A percentile compares a stretch with the other conserved stretches of the same genome.
Conservation (phyloP, 2,888 invertebrate genomes). For the Nemotelus nigrinus region DNA sequence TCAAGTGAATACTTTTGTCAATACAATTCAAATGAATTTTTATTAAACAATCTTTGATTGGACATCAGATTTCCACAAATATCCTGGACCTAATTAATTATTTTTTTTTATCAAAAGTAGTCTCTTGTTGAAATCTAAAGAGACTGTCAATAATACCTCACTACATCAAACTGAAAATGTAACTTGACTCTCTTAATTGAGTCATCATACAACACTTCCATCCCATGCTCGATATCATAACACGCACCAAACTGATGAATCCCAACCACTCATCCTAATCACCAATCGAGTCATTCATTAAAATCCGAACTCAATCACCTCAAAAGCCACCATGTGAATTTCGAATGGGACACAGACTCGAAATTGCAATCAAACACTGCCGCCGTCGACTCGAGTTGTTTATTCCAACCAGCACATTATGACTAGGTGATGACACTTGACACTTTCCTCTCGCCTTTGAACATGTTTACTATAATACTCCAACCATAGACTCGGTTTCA, state of each 20-base stretch:
- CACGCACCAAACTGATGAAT: conserved; percentile 9
- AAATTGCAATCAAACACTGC: conserved; percentile 18
- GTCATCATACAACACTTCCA: background rate
- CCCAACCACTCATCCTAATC: background rate
- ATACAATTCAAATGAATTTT: too few relatives aligned
- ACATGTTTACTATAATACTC: conserved; percentile 3
- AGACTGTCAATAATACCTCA: too few relatives aligned
- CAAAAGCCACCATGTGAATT: background rate
- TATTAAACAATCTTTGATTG: too few relatives aligned
- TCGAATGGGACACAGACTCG: conserved; percentile 23
- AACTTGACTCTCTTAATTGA: background rate
- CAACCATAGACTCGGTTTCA: too few relatives aligned
- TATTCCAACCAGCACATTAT: conserved; percentile 25
- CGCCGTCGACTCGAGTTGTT: background rate
- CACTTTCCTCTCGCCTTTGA: conserved; percentile 1
- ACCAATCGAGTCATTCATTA: background rate
- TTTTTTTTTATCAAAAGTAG: too few relatives aligned
- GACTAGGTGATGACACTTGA: conserved; percentile 19
- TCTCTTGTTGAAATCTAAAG: too few relatives aligned
- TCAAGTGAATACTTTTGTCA: too few relatives aligned
- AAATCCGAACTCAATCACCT: background rate
- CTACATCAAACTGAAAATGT: background rate
- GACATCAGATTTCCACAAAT: too few relatives aligned
- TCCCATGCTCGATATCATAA: background rate
- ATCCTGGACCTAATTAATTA: too few relatives aligned